A percentile compares a stretch with the other conserved stretches of the same genome.
These are phyloP conservation scores for Cygnus buccinator DNA, from an alignment of 2,113 vertebrate genomes.

Conservation along the genomic window DNA sequence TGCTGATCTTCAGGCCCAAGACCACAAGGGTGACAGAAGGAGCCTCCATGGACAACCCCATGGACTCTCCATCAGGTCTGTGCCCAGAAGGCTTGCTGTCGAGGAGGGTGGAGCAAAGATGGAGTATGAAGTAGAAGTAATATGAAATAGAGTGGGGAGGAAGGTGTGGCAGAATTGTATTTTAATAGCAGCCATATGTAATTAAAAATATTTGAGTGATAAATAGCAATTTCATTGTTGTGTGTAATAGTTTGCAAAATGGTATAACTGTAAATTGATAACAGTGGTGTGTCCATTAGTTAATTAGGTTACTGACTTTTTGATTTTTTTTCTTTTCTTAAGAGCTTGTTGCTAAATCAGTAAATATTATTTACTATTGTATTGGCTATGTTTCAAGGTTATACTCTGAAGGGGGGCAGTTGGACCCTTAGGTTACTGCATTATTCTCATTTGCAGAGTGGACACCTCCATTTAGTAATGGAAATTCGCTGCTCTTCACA, in stretches of 20 bases:
- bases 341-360: not conserved
- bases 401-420: not conserved
- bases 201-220: not conserved
- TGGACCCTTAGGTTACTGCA: fast-evolving
- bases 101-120: not conserved
- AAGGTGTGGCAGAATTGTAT: not conserved
- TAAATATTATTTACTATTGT: not conserved
- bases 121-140: too few relatives aligned
- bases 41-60: not conserved
- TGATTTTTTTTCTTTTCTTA: not conserved
- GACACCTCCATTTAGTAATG: not conserved
- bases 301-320: not conserved
- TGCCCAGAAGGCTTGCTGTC: not conserved
- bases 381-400: not conserved
- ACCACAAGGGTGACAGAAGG: fast-evolving
- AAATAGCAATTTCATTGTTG: not conserved
- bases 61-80: not conserved
- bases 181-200: not conserved
- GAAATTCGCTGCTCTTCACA: not conserved
- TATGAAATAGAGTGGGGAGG: not conserved
- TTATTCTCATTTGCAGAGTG: not conserved
- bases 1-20: not conserved
- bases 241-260: not conserved
- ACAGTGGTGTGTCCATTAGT: not conserved
- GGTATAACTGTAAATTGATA: not conserved